A percentile compares a stretch with the other conserved stretches of the same genome.
phyloP scores from a whole-genome alignment of 1,140 invertebrate genomes.

The Polypedilum pembai region DNA sequence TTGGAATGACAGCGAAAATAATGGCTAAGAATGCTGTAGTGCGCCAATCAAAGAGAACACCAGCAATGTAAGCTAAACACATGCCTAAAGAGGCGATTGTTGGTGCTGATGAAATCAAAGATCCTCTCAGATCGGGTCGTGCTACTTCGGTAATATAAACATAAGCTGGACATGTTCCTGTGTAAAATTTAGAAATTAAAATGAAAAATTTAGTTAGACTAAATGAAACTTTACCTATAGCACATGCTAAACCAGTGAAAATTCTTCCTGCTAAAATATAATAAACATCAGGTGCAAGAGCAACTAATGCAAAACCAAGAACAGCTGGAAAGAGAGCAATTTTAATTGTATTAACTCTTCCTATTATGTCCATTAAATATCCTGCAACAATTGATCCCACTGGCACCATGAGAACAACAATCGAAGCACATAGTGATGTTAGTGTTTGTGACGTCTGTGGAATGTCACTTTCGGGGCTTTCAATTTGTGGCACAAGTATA shows the following conservation, averaged over 20 bases:
- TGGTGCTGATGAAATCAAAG: conserved; percentile 49
- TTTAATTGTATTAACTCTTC: conserved; percentile 54
- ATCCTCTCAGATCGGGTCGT: conserved; percentile 49
- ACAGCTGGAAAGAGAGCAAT: conserved; percentile 53
- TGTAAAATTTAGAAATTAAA: no score
- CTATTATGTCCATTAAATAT: conserved; percentile 55
- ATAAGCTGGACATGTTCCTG: conserved; percentile 50
- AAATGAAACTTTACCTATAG: conserved; percentile 33
- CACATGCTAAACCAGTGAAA: conserved; percentile 51
- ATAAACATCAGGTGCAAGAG: conserved; percentile 43
- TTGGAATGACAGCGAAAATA: conserved; percentile 48
- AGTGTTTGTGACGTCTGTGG: conserved; percentile 36
- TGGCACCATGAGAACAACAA: conserved; percentile 49
- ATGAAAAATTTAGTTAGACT: no score
- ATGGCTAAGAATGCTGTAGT: conserved; percentile 50
- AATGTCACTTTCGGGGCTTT: conserved; percentile 40
- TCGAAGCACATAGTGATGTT: conserved; percentile 37
- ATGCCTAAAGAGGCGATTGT: conserved; percentile 52
- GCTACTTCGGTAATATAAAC: conserved; percentile 57
- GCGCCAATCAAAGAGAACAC: conserved; percentile 53
- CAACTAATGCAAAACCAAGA: conserved; percentile 55
- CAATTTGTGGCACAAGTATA: conserved; percentile 49
- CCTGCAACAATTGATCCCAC: conserved; percentile 48
- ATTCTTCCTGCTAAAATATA: conserved; percentile 54
- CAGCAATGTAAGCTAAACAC: conserved; percentile 52